A percentile compares a stretch with the other conserved stretches of the same genome.
Evolutionary conservation across 1,140 invertebrate genomes (phyloP).

Genomic region (Tetramorium parvispinum): DNA sequence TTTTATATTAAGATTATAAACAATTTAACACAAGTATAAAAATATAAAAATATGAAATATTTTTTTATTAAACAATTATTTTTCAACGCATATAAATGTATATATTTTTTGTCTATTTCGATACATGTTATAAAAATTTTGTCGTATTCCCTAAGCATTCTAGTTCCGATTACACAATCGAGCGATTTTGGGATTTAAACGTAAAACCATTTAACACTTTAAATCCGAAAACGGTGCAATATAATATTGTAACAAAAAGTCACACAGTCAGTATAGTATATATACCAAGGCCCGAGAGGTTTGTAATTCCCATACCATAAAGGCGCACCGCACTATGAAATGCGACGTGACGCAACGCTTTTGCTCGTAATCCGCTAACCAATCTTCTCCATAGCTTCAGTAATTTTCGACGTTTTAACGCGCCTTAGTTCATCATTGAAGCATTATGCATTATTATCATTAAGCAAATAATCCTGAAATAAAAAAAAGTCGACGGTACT

Average conservation of each 20-base stretch:
- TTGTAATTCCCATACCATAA: slow-evolving; percentile 66
- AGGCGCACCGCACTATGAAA: slow-evolving; percentile 59
- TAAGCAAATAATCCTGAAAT: neutral
- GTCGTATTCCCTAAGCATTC: neutral
- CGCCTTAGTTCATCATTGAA: neutral
- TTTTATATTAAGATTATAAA: slow-evolving; percentile 1
- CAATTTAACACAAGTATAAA: neutral
- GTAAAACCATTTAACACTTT: slow-evolving; percentile 5
- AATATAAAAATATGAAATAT: neutral
- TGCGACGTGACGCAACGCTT: slow-evolving; percentile 63
- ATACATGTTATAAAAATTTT: neutral
- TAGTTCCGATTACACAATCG: neutral
- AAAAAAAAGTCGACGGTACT: neutral
- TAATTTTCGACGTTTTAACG: slow-evolving; percentile 13
- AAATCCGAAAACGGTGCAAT: slow-evolving; percentile 6
- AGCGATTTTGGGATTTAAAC: neutral
- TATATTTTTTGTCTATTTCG: neutral
- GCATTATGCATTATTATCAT: no score
- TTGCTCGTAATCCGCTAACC: slow-evolving; percentile 65
- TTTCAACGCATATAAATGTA: neutral
- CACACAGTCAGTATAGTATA: slow-evolving; percentile 48
- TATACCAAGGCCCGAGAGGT: slow-evolving; percentile 44
- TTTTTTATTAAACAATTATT: slow-evolving; percentile 5
- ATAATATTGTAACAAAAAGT: slow-evolving; percentile 1
- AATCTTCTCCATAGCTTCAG: slow-evolving; percentile 48